Evolutionary conservation across 2,888 invertebrate genomes (phyloP), one percentile per base, ranked within the genome.

Genomic region (Nemotelus nigrinus): DNA sequence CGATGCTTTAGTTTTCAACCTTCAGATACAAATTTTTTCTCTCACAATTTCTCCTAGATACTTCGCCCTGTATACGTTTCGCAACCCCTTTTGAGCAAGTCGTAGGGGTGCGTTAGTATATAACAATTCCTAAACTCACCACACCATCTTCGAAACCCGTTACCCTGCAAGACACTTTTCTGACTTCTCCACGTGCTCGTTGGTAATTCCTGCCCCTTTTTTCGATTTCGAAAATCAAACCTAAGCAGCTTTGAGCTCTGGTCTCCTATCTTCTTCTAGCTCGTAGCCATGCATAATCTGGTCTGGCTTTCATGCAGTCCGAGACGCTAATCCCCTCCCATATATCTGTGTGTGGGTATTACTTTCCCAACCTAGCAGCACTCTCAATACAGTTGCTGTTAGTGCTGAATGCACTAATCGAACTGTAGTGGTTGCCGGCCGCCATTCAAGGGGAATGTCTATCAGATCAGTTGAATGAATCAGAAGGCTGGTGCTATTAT

Each of bases 321-420:
- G 50, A 48, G 25, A 48, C 43, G 39, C 50, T 67, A 67, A 67
- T 67, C 67, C 67, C 67, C 67, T 67, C 67, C 67, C 67, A 67
- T 47, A 3, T 67, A 5, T 67, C 45, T 10, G 39, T 67, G 67
- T 67, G 67, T 67, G 8, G 8, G 67, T 67, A 41, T 63, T 25
- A n/a, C 8, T 43, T 41, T 3, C 7, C 5, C 8, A 63, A 1
- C 39, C 5, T n/a, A n/a, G 25, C 25, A 25, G 25, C 25, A 25
- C 8, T 10, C 10, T 53, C 53, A 53, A 10, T 53, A 8, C 57
- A 7, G 57, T n/a, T 57, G 57, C 10, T 57, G 10, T 57, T 57
- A 25, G 25, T 25, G 25, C 25, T 25, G 25, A 25, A 25, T 25
- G 25, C 25, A 25, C 25, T 25, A 25, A 25, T 25, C 25, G 25